Percentiles rank a stretch among this genome's conserved stretches.
These are phyloP conservation scores for Melieria omissa DNA, from an alignment of 2,888 invertebrate species.

Conservation along the genomic window DNA sequence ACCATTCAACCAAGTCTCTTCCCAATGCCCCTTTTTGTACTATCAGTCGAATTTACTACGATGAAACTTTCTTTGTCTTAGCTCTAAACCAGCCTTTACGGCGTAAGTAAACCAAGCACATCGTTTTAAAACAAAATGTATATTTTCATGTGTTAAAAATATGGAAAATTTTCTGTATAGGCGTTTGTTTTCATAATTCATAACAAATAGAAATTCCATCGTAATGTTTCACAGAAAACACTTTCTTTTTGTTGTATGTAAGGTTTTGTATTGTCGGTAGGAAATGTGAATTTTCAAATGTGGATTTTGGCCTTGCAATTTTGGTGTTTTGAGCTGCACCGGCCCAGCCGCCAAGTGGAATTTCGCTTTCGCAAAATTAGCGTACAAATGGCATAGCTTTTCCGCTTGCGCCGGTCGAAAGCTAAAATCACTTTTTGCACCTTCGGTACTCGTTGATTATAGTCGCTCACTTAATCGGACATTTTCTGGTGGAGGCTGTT, in stretches of 20 bases:
- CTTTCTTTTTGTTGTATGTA: slow-evolving; percentile 6
- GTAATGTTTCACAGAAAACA: slow-evolving; percentile 18
- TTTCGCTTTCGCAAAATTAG: neutral
- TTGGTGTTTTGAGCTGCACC: neutral
- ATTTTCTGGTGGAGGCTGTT: neutral
- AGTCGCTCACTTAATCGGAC: neutral
- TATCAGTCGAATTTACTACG: too few species aligned
- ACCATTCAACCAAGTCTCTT: neutral
- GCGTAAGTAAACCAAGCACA: too few species aligned
- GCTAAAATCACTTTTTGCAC: too few species aligned
- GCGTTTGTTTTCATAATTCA: slow-evolving; percentile 25
- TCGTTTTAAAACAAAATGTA: neutral
- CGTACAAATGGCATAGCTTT: neutral
- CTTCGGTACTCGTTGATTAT: neutral
- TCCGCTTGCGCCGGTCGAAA: slow-evolving; percentile 7
- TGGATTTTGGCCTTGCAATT: slow-evolving; percentile 8
- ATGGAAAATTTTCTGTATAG: slow-evolving; percentile 31
- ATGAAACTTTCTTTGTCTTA: too few species aligned
- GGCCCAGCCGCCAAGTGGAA: too few species aligned
- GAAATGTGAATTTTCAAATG: slow-evolving; percentile 34
- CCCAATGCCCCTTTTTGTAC: too few species aligned
- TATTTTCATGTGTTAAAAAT: slow-evolving; percentile 33
- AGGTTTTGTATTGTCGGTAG: slow-evolving; percentile 50
- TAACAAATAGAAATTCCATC: slow-evolving; percentile 31
- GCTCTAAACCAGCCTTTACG: too few species aligned